phyloP scores from a whole-genome alignment of 2,797 vertebrate species.

The Sarcoramphus papa region DNA sequence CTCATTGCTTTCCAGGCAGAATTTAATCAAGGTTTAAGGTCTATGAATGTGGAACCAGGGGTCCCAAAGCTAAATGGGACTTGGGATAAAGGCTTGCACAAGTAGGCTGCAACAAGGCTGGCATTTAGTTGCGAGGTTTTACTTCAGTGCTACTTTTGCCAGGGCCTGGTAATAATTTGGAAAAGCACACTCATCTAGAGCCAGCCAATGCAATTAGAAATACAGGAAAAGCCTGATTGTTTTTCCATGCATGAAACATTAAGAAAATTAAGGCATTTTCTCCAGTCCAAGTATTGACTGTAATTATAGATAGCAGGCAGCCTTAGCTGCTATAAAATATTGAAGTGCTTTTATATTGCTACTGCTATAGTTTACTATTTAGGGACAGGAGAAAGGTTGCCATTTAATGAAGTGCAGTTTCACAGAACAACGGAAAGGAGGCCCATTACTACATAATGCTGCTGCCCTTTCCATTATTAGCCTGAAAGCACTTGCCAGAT shows the following conservation, averaged over 20 bases:
- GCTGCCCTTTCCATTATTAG: slow-evolving; percentile 48
- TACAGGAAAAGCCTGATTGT: slow-evolving; percentile 64
- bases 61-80: slow-evolving; percentile 20
- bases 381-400: slow-evolving; percentile 26
- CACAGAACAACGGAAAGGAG: slow-evolving; percentile 16
- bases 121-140: slow-evolving; percentile 27
- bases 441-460: slow-evolving; percentile 12
- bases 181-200: slow-evolving; percentile 56
- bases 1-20: slow-evolving; percentile 59
- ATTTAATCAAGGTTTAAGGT: slow-evolving; percentile 56
- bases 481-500: slow-evolving; percentile 41
- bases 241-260: slow-evolving; percentile 73
- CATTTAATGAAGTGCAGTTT: slow-evolving; percentile 63
- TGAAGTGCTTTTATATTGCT: slow-evolving; percentile 46
- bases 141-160: slow-evolving; percentile 47
- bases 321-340: slow-evolving; percentile 57
- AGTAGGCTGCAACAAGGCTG: slow-evolving; percentile 33
- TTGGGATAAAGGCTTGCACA: slow-evolving; percentile 17
- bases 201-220: slow-evolving; percentile 63
- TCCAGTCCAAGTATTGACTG: slow-evolving; percentile 59
- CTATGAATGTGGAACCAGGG: slow-evolving; percentile 6
- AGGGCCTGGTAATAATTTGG: slow-evolving; percentile 62
- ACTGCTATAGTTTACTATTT: slow-evolving; percentile 61
- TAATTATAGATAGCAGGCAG: slow-evolving; percentile 70
- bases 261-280: slow-evolving; percentile 70